These are phyloP conservation scores for Phortica variegata DNA, from an alignment of 1,140 invertebrate species.

Conservation along the genomic window DNA sequence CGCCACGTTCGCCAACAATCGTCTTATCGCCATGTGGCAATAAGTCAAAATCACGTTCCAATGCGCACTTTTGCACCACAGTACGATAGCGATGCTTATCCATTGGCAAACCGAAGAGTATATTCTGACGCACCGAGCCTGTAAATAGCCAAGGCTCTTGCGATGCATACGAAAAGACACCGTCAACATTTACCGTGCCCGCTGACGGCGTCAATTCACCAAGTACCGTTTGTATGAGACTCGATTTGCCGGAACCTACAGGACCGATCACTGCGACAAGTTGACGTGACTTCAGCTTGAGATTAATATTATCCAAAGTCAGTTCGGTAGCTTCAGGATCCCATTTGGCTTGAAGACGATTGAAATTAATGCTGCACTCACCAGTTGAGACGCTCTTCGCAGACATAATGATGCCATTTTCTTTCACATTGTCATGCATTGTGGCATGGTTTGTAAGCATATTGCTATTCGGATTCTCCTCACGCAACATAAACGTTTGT, in stretches of 20 bases:
- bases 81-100: conserved; percentile 64
- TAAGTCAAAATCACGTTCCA: conserved; percentile 71
- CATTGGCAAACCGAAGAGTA: conserved; percentile 70
- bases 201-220: conserved; percentile 33
- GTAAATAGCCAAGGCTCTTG: conserved; percentile 60
- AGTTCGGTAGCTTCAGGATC: conserved; percentile 21
- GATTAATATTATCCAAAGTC: conserved; percentile 28
- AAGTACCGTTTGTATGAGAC: conserved; percentile 58
- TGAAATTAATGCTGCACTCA: no score
- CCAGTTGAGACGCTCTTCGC: no score
- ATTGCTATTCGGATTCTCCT: no score
- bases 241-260: conserved; percentile 66
- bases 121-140: conserved; percentile 70
- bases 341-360: conserved; percentile 42
- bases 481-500: conserved; percentile 67
- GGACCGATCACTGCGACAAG: conserved; percentile 66
- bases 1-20: conserved; percentile 80
- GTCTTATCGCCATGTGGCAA: conserved; percentile 77
- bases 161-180: conserved; percentile 36
- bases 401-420: no score
- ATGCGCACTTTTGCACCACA: conserved; percentile 64
- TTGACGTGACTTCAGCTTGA: conserved; percentile 55
- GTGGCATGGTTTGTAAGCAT: no score
- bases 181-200: conserved; percentile 27
- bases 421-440: conserved; percentile 19